Evolutionary conservation across 1,140 invertebrate genomes (phyloP), one percentile per base, ranked within the genome.

Genomic region (Drosophila willistoni): DNA sequence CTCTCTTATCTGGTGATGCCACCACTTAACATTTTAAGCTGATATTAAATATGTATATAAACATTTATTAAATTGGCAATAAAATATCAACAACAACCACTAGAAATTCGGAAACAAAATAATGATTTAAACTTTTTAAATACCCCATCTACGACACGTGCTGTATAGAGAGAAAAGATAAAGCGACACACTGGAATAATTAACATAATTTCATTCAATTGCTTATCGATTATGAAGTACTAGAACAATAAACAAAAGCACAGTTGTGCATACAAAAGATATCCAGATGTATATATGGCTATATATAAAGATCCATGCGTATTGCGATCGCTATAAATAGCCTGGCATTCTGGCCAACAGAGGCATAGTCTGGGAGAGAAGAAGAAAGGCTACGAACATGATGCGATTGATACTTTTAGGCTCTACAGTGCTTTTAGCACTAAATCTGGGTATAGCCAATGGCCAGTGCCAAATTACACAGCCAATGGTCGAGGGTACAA

Each of bases 361-460:
- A 36, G 17, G 36, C 33, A 25, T 33, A 66, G 44, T 29, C 25
- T 22, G 19, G 14, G 6, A 13, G 22, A 12, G 36, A 39, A 39
- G 36, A 39, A 13, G 36, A 39, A 39, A 39, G 10, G 13, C 36
- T 39, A 12, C 36, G 14, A 77, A 66, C 39, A 34, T 36, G 67
- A 60, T 34, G 47, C 39, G 34, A 42, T 22, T 77, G 12, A 22
- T 77, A 7, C 39, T 57, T 2, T 17, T 77, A 9, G 3, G 44
- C 2, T 51, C 17, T 51, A 19, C 44, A 12, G 17, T 51, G 44
- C 44, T 51, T 12, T 47, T 77, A 36, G 73, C 73, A 3, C 42
- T 76, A 19, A 67, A 44, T 29, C 5, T 71, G 68, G 74, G 74
- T 77, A 71, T 7, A 70, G 73, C 55, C 2, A 34, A 62, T n/a